These are phyloP conservation scores for Aphodius sticticus DNA, from an alignment of 2,888 invertebrate species.

Conservation along the genomic window DNA sequence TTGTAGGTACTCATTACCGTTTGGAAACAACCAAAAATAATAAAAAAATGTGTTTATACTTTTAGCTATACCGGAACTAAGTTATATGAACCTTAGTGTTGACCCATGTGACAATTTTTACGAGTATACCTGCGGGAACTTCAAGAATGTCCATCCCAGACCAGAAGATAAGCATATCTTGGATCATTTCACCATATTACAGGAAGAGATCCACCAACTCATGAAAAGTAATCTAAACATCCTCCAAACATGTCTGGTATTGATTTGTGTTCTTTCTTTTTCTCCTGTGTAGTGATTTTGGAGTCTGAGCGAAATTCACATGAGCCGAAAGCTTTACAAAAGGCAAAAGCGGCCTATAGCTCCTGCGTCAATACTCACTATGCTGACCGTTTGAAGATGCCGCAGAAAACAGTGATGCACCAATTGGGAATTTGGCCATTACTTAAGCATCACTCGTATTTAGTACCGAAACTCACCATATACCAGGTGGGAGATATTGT, in stretches of 20 bases:
- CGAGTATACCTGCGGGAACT: constrained; percentile 61
- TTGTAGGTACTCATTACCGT: constrained; percentile 23
- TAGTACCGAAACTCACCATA: constrained; percentile 49
- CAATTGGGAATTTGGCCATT: constrained; percentile 55
- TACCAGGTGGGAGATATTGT: constrained; percentile 53
- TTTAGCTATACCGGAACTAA: constrained; percentile 51
- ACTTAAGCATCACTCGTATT: constrained; percentile 40
- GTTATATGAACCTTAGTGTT: constrained; percentile 53
- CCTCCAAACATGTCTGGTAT: neutral
- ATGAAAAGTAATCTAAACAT: constrained; percentile 50
- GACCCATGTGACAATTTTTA: constrained; percentile 62
- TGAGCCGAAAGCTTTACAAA: constrained; percentile 54
- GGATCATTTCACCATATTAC: constrained; percentile 59
- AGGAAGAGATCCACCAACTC: constrained; percentile 53
- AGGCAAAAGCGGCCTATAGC: constrained; percentile 55
- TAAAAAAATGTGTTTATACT: constrained; percentile 20
- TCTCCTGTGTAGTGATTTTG: constrained; percentile 49
- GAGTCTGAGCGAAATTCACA: constrained; percentile 39
- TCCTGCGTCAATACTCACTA: constrained; percentile 52
- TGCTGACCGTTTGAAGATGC: constrained; percentile 47
- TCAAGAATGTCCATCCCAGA: constrained; percentile 56
- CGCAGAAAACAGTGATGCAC: constrained; percentile 52
- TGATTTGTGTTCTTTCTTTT: no score
- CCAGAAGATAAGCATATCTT: constrained; percentile 51
- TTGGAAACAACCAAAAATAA: neutral